phyloP scores from a whole-genome alignment of 1,140 invertebrate species.

The Heterodera schachtii region DNA sequence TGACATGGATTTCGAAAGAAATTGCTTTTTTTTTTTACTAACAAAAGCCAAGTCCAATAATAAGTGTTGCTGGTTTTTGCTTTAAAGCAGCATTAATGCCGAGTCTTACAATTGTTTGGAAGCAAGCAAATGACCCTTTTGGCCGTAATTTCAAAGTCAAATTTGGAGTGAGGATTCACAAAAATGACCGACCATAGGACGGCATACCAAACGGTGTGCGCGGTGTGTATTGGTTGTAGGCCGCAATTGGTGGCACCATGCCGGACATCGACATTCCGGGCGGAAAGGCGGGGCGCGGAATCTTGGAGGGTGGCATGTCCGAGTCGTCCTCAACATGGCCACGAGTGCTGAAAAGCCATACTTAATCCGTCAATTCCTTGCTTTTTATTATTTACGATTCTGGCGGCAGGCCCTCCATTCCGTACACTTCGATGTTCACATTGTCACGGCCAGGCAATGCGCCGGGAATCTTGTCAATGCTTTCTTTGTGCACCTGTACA shows the following conservation, averaged over 20 bases:
- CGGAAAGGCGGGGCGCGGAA: conserved; percentile 22
- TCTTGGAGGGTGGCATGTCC: conserved; percentile 30
- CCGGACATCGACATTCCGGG: conserved; percentile 23
- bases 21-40: too few species aligned
- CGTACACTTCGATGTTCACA: conserved; percentile 99
- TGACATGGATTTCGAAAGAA: too few species aligned
- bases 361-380: background rate
- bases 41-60: too few species aligned
- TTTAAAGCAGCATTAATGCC: too few species aligned
- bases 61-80: too few species aligned
- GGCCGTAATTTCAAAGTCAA: too few species aligned
- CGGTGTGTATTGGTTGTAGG: background rate
- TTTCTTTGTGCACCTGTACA: conserved; percentile 99
- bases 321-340: conserved; percentile 19
- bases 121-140: too few species aligned
- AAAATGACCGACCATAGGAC: background rate
- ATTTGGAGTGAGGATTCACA: too few species aligned
- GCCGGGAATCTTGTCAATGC: conserved; percentile 99
- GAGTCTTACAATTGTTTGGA: too few species aligned
- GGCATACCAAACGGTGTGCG: background rate
- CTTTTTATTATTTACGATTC: conserved; percentile 66
- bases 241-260: background rate
- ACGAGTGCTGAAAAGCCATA: conserved; percentile 20
- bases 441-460: conserved; percentile 94
- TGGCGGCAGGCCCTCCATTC: conserved; percentile 98